Evolutionary conservation across 2,888 invertebrate species (phyloP), one percentile per base, ranked within the genome.

Genomic region (Ichneumoninae sp.): DNA sequence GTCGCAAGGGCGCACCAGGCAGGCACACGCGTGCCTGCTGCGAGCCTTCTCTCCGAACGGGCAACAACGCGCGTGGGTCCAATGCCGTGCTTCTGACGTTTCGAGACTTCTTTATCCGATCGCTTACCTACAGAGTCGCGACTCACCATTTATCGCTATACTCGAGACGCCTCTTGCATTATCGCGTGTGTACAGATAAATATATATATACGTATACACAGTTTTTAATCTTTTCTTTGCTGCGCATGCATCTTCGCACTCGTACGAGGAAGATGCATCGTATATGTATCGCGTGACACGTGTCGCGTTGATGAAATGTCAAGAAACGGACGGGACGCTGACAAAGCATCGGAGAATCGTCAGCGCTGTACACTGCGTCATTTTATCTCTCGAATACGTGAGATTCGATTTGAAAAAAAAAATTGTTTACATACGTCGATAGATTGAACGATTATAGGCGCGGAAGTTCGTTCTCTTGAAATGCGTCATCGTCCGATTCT

Each of bases 1-100:
- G 33, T 33, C 76, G 75, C 66, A 82, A 85, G 85, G 85, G 81
- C 85, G 81, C 75, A 70, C 30, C n/a, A n/a, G n/a, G n/a, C 60
- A 70, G 65, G 63, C 74, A 30, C 73, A 69, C 78, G 78, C 73
- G 74, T 69, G 74, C 50, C 68, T 63, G 69, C 54, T 19, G 63
- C 52, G 22, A 54, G 63, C 63, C 47, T 50, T 60, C 44, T n/a
- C 36, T 8, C 19, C 69, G 69, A 74, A 71, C 68, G 47, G 57
- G 44, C 13, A 50, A 36, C 47, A 83, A 83, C 83, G 85, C 82
- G 85, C 79, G 81, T 85, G 74, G 74, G 16, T 75, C 70, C 70
- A 79, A 79, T 79, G 85, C 71, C 79, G 85, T 63, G 60, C 33
- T 63, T 63, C 30, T 63, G 60, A 63, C 60, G 60, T 63, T 63